Conservation (phyloP, 2,888 invertebrate genomes). For the Cephus spinipes region DNA sequence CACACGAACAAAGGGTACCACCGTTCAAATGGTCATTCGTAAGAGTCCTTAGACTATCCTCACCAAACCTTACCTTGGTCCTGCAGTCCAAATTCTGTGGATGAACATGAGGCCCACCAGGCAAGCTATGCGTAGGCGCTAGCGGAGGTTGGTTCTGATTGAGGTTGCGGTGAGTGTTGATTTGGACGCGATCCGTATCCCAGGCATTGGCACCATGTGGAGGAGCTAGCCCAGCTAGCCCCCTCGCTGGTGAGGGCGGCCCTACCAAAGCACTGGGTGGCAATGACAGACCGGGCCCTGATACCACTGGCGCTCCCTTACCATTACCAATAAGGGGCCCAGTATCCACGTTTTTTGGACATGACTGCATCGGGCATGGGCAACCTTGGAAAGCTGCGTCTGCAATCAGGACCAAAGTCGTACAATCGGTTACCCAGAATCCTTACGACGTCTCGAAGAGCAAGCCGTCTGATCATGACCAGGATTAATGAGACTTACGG, state of each 20-base stretch:
- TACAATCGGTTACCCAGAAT: neutral
- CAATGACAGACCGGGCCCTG: conserved; percentile 67
- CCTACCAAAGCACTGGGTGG: conserved; percentile 67
- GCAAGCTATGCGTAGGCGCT: conserved; percentile 60
- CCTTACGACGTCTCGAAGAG: neutral
- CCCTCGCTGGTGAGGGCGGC: conserved; percentile 70
- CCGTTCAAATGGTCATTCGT: neutral
- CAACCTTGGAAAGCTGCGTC: conserved; percentile 77
- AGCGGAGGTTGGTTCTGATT: conserved; percentile 52
- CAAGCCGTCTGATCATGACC: neutral
- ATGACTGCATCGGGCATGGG: conserved; percentile 92
- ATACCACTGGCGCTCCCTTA: conserved; percentile 73
- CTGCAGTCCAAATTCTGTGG: conserved; percentile 53
- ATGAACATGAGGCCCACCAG: conserved; percentile 50
- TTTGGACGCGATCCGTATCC: conserved; percentile 70
- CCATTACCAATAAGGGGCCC: conserved; percentile 98
- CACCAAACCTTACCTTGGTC: conserved; percentile 46
- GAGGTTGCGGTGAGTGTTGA: conserved; percentile 59
- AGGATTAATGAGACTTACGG: conserved; percentile 49
- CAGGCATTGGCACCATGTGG: conserved; percentile 67
- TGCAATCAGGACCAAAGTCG: conserved; percentile 40
- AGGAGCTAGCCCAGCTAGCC: conserved; percentile 66
- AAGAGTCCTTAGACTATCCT: neutral
- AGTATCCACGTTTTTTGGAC: conserved; percentile 99
- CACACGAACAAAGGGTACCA: conserved; percentile 11